phyloP scores from a whole-genome alignment of 23 tunicate genomes.

The Styela clava region DNA sequence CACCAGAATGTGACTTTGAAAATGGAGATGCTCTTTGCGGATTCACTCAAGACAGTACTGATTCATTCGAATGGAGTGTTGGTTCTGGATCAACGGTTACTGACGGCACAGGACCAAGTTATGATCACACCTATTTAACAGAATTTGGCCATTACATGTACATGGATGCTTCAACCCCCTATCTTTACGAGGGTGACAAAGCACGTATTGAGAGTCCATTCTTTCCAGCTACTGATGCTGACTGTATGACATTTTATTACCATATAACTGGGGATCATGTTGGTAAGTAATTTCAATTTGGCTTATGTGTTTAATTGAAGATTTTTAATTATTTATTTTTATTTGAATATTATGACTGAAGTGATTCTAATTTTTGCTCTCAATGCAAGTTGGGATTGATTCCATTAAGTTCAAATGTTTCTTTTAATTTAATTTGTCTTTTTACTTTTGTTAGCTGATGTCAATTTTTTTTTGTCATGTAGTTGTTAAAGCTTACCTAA shows the following conservation, averaged over 20 bases:
- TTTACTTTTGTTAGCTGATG: no score
- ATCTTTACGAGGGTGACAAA: slow-evolving; percentile 22
- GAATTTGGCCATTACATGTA: slow-evolving; percentile 84
- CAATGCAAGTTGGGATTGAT: no score
- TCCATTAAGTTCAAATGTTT: no score
- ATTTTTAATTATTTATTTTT: no score
- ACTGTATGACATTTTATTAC: slow-evolving; percentile 81
- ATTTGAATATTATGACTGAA: no score
- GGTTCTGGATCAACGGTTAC: slow-evolving; percentile 61
- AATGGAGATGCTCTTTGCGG: slow-evolving; percentile 70
- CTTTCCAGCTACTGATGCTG: slow-evolving; percentile 69
- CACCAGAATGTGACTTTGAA: slow-evolving; percentile 91
- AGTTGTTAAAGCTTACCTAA: no score
- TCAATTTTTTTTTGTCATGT: no score
- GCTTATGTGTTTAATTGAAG: no score
- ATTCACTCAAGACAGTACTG: slow-evolving; percentile 59
- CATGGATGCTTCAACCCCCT: slow-evolving; percentile 43
- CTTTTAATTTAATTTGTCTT: no score
- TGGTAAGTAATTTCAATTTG: slow-evolving; percentile 37
- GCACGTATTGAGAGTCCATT: slow-evolving; percentile 46
- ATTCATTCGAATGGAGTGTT: slow-evolving; percentile 66
- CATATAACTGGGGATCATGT: slow-evolving; percentile 50
- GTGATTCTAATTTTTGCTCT: no score
- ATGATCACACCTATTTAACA: slow-evolving; percentile 91
- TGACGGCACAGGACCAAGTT: slow-evolving; percentile 35